Evolutionary conservation across 2,888 invertebrate species (phyloP).

Genomic region (Ochropacha duplaris): DNA sequence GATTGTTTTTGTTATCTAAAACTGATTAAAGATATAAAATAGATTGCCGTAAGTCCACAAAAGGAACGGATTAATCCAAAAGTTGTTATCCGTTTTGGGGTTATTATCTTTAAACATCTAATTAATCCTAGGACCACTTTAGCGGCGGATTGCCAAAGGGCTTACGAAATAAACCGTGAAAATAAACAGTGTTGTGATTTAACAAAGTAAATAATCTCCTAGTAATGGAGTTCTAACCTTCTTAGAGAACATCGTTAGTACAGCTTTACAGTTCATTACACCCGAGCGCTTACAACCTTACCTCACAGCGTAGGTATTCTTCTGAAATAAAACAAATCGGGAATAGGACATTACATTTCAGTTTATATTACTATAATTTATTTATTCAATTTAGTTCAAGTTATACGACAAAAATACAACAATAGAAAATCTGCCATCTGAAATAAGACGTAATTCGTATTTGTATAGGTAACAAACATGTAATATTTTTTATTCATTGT

Average conservation of each 20-base stretch:
- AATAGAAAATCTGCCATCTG: background rate
- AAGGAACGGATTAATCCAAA: background rate
- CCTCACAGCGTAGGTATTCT: background rate
- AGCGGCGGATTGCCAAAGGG: constrained; percentile 24
- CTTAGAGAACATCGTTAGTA: constrained; percentile 30
- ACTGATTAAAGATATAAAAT: background rate
- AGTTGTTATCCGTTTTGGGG: background rate
- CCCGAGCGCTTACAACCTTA: background rate
- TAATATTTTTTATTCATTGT: constrained; percentile 32
- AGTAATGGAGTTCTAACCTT: constrained; percentile 29
- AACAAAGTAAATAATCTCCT: constrained; percentile 36
- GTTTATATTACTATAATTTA: background rate
- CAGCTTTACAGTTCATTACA: constrained; percentile 27
- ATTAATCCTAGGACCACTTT: constrained; percentile 28
- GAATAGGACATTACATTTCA: background rate
- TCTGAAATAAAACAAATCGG: background rate
- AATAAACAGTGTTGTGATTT: constrained; percentile 30
- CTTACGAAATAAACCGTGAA: constrained; percentile 26
- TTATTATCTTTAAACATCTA: constrained; percentile 6
- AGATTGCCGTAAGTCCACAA: background rate
- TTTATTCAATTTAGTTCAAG: too few species aligned
- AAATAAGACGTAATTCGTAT: background rate
- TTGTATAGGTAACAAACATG: background rate
- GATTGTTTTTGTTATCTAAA: background rate
- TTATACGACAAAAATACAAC: background rate